Conservation (phyloP, 2,888 invertebrate genomes). For the Lasiommata megera region DNA sequence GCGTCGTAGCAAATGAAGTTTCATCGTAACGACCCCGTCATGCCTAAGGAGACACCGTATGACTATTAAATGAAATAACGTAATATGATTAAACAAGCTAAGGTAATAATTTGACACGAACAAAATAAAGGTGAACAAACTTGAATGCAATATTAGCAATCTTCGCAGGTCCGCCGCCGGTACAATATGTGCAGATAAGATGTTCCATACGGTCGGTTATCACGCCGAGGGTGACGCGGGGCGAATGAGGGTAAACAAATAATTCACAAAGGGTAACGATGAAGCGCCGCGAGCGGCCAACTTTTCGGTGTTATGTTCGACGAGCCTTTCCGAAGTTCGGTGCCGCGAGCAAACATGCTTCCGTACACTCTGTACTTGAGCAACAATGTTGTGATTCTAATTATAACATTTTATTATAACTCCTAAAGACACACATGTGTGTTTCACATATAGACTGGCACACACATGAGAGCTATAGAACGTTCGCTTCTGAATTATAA, state of each 20-base stretch:
- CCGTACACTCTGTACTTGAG: background rate
- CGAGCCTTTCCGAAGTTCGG: background rate
- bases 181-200: background rate
- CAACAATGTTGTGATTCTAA: conserved; percentile 1
- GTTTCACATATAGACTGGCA: no score
- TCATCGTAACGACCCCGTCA: no score
- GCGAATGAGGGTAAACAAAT: conserved; percentile 15
- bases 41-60: no score
- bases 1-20: no score
- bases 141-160: background rate
- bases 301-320: conserved; percentile 15
- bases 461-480: no score
- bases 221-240: background rate
- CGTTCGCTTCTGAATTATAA: no score
- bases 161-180: background rate
- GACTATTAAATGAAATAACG: no score
- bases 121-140: background rate
- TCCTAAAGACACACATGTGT: background rate
- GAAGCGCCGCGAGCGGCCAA: conserved; percentile 15
- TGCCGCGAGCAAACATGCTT: background rate
- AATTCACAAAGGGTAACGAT: conserved; percentile 21
- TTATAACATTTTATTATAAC: conserved; percentile 5
- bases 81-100: background rate
- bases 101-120: background rate
- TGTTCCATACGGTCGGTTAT: conserved; percentile 10